phyloP scores from a whole-genome alignment of 2,888 invertebrate genomes.

The Drosophila infuscata region DNA sequence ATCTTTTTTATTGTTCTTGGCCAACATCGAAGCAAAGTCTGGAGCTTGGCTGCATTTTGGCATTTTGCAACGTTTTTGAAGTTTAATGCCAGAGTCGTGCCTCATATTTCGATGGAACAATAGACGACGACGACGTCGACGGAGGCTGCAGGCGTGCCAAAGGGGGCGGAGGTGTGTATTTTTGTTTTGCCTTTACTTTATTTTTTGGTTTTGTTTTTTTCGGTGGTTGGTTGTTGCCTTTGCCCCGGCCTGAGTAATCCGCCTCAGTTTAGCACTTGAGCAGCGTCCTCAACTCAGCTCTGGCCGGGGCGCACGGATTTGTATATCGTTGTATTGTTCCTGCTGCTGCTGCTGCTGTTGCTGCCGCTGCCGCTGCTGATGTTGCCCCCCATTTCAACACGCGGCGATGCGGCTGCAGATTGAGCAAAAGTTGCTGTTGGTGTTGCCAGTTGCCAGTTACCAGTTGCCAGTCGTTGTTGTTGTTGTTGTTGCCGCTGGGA shows the following conservation, averaged over 20 bases:
- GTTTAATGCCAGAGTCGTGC: slow-evolving; percentile 81
- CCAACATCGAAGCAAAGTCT: slow-evolving; percentile 70
- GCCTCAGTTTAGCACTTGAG: slow-evolving; percentile 81
- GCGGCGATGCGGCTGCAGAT: slow-evolving; percentile 71
- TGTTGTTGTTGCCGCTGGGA: slow-evolving; percentile 66
- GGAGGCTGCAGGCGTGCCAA: slow-evolving; percentile 62
- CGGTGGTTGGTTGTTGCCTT: slow-evolving; percentile 49
- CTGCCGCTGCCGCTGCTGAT: slow-evolving; percentile 21
- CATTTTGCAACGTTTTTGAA: slow-evolving; percentile 80
- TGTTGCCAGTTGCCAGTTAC: slow-evolving; percentile 41
- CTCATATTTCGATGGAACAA: slow-evolving; percentile 80
- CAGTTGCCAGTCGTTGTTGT: slow-evolving; percentile 27
- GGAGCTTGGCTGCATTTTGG: slow-evolving; percentile 73
- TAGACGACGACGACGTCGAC: slow-evolving; percentile 51
- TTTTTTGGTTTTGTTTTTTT: slow-evolving; percentile 34
- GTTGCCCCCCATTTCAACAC: slow-evolving; percentile 63
- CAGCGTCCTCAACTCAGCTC: slow-evolving; percentile 63
- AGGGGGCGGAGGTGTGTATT: slow-evolving; percentile 75
- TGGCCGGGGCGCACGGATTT: slow-evolving; percentile 56
- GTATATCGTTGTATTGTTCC: slow-evolving; percentile 50
- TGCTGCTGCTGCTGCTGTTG: slow-evolving; percentile 30
- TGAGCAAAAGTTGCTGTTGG: slow-evolving; percentile 69
- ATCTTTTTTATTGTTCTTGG: slow-evolving; percentile 80
- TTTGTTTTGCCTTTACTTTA: slow-evolving; percentile 15
- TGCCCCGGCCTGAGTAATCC: slow-evolving; percentile 74